Conservation (phyloP, 1,140 invertebrate genomes). For the Ectropis grisescens region DNA sequence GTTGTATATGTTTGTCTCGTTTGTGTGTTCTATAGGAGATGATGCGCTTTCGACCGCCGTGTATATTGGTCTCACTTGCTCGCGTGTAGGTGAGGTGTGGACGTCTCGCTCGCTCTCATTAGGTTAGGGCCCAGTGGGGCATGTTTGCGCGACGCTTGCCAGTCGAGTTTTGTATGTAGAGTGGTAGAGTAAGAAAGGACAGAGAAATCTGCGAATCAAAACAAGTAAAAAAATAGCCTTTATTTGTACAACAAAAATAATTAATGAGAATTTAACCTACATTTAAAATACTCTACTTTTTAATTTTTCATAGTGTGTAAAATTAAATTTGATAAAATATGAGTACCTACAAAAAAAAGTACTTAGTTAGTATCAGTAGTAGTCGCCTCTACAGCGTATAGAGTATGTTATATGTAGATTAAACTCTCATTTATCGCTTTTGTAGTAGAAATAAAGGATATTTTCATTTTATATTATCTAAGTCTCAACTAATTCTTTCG, state of each 20-base stretch:
- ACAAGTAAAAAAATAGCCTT: background rate
- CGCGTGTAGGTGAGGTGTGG: constrained; percentile 7
- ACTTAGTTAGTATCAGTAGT: background rate
- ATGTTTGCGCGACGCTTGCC: constrained; percentile 55
- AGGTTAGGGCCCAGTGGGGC: constrained; percentile 40
- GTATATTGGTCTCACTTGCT: constrained; percentile 32
- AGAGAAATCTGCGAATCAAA: too few species aligned
- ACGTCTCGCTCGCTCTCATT: constrained; percentile 49
- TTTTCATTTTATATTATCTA: too few species aligned
- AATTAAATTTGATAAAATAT: too few species aligned
- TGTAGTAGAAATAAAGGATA: too few species aligned
- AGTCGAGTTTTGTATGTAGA: constrained; percentile 30
- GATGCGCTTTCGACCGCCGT: constrained; percentile 58
- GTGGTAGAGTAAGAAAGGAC: constrained; percentile 14
- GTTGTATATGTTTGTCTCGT: constrained; percentile 18
- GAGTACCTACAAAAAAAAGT: background rate
- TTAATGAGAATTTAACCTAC: background rate
- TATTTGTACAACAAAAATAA: background rate
- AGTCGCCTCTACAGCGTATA: too few species aligned
- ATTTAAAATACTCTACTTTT: too few species aligned
- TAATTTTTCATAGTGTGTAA: too few species aligned
- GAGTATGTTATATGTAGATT: too few species aligned
- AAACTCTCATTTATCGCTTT: too few species aligned
- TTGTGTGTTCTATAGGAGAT: constrained; percentile 24
- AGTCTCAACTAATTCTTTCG: too few species aligned